Evolutionary conservation across 2,888 invertebrate species (phyloP).

Genomic region (Ectemnius continuus): DNA sequence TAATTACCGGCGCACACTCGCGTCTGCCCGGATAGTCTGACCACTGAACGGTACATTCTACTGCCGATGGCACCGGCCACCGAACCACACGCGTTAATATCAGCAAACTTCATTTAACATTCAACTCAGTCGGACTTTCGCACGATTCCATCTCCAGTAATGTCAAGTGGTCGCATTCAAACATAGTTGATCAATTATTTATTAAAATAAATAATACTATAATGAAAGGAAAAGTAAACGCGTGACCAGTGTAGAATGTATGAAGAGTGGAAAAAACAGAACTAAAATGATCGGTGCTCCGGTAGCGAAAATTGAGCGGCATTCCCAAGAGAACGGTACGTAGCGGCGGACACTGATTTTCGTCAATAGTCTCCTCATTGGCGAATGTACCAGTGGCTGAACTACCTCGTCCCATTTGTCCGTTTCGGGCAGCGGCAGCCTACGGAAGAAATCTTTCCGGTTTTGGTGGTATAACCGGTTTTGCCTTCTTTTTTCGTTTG

Average conservation of each 20-base stretch:
- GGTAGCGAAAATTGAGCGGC: background rate
- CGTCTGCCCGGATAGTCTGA: no score
- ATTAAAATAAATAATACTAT: no score
- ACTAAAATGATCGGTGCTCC: no score
- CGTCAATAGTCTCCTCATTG: conserved; percentile 64
- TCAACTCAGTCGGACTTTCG: no score
- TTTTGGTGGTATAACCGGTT: conserved; percentile 74
- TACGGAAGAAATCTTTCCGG: conserved; percentile 75
- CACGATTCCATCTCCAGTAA: no score
- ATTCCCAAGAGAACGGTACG: background rate
- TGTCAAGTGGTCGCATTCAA: no score
- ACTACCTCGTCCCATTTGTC: conserved; percentile 74
- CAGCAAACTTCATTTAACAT: background rate
- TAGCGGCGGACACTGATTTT: conserved; percentile 55
- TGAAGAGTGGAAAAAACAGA: no score
- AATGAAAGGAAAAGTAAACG: no score
- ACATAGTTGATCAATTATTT: no score
- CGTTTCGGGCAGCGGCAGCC: conserved; percentile 67
- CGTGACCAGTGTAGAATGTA: no score
- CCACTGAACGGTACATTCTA: no score
- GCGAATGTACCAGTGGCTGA: conserved; percentile 57
- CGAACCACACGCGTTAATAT: background rate
- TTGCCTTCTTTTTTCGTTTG: conserved; percentile 57
- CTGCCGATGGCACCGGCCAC: no score
- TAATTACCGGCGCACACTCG: background rate